phyloP scores from a whole-genome alignment of 2,113 vertebrate species.

The Oreotrochilus melanogaster region DNA sequence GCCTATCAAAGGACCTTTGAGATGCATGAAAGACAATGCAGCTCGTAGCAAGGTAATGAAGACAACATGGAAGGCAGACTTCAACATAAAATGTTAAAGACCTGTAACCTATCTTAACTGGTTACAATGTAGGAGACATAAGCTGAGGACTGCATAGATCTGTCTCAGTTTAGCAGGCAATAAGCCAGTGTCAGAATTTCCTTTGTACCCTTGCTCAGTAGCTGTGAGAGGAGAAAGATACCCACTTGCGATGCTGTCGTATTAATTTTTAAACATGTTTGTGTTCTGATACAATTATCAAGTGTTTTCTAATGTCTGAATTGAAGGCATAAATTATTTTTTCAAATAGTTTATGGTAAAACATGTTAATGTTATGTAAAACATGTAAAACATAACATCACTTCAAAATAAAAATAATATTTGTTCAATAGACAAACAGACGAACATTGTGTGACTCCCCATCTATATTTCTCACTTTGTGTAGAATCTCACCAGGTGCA shows the following conservation, averaged over 20 bases:
- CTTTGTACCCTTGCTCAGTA: background rate
- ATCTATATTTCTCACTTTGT: background rate
- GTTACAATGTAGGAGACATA: background rate
- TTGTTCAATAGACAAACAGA: background rate
- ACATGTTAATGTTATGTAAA: too few relatives aligned
- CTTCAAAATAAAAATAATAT: background rate
- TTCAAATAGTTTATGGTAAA: background rate
- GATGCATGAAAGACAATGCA: background rate
- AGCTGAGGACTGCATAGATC: background rate
- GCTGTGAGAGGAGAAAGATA: background rate
- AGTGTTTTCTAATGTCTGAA: background rate
- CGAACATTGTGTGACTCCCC: background rate
- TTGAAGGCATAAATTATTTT: background rate
- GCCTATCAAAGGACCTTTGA: background rate
- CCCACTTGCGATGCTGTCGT: background rate
- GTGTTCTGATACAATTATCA: background rate
- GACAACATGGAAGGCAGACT: background rate
- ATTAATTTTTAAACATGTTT: background rate
- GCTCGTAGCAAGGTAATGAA: background rate
- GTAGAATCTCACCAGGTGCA: background rate
- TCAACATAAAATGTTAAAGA: background rate
- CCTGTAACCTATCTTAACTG: background rate
- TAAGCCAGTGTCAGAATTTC: background rate
- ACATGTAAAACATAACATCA: too few relatives aligned
- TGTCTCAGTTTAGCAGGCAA: background rate